A percentile compares a stretch with the other conserved stretches of the same genome.
These are phyloP conservation scores for Oncopodura yosiiana DNA, from an alignment of 1,140 invertebrate genomes.

Conservation along the genomic window DNA sequence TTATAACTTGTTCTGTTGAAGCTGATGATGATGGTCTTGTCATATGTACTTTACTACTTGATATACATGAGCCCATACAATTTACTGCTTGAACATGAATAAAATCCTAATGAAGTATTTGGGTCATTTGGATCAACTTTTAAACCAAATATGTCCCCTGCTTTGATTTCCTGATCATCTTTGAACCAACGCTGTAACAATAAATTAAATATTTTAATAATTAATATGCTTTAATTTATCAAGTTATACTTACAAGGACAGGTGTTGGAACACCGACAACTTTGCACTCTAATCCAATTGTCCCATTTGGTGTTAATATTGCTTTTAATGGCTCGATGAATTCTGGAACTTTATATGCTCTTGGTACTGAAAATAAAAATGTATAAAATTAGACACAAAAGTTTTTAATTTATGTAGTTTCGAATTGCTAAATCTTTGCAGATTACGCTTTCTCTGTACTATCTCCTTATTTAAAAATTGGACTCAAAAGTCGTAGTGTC, in stretches of 20 bases:
- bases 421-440: too few species aligned
- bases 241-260: neutral
- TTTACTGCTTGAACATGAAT: slow-evolving; percentile 74
- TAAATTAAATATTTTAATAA: neutral
- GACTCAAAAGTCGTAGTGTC: too few species aligned
- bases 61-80: slow-evolving; percentile 69
- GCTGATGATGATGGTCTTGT: slow-evolving; percentile 40
- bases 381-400: too few species aligned
- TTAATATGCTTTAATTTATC: slow-evolving; percentile 26
- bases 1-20: slow-evolving; percentile 13
- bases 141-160: slow-evolving; percentile 74
- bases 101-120: slow-evolving; percentile 71
- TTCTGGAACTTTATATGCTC: slow-evolving; percentile 74
- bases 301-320: slow-evolving; percentile 71
- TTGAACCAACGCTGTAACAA: slow-evolving; percentile 71
- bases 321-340: slow-evolving; percentile 72
- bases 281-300: slow-evolving; percentile 78
- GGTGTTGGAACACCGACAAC: slow-evolving; percentile 68
- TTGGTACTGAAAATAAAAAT: slow-evolving; percentile 55
- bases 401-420: neutral
- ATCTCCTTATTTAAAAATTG: too few species aligned
- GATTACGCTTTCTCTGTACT: too few species aligned
- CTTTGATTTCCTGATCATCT: slow-evolving; percentile 73
- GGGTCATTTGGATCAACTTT: slow-evolving; percentile 65
- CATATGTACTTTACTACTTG: slow-evolving; percentile 70